Evolutionary conservation across 2,888 invertebrate species (phyloP), one percentile per base, ranked within the genome.

Genomic region (Rhopalosiphum nymphaeae): DNA sequence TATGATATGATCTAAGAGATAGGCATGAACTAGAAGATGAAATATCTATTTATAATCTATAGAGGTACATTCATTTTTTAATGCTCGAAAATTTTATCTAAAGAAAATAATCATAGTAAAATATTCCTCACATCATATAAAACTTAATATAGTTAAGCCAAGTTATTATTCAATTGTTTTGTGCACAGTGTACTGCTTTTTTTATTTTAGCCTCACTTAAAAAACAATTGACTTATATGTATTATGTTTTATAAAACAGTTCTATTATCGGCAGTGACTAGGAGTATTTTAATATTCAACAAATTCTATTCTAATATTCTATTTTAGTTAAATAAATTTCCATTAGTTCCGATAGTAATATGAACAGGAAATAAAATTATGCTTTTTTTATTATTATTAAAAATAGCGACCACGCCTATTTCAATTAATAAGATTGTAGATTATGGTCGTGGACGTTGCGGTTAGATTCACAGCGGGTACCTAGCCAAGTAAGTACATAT

Each of bases 381-480:
- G 87, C n/a, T 29, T 36, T 36, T 36, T 88, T 88, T 49, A n/a
- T 36, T 26, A 42, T 42, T 56, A 36, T 56, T 85, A 85, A 44
- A 29, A 85, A 9, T 56, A 49, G n/a, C 44, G 21, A 61, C 84
- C 91, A 53, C 53, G 84, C 78, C 84, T 16, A 36, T 36, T 91
- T 91, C 84, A 42, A 78, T 78, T 78, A 78, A 36, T 78, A 78
- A 42, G 2, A 85, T 85, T 25, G 49, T 13, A 46, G 42, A 56
- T 29, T 56, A 42, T 84, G 56, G 85, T 85, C 42, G 84, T 78
- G 36, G 78, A 78, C 36, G 91, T 85, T 44, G 56, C 42, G 49
- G 84, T 53, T 91, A 11, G 53, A 91, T 85, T 91, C 91, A 36
- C 91, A 91, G 86, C 85, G n/a, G 91, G 86, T 84, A 46, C 57